phyloP scores from a whole-genome alignment of 2,888 invertebrate species.

The Hyalella azteca region DNA sequence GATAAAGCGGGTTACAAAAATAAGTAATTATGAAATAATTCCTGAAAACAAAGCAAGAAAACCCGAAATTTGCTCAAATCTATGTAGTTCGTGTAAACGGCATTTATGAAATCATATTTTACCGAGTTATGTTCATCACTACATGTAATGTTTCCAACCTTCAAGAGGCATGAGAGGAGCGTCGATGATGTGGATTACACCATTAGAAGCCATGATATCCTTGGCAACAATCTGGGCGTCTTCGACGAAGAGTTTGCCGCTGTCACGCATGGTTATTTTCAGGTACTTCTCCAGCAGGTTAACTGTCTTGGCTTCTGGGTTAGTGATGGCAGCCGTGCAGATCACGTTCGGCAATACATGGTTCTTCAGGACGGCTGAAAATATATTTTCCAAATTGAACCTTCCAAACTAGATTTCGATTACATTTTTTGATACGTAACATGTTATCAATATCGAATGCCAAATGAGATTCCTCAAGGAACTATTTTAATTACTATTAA shows the following conservation, averaged over 20 bases:
- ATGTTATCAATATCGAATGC: too few species aligned
- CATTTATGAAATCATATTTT: neutral
- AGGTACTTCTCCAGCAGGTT: slow-evolving; percentile 67
- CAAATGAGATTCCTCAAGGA: too few species aligned
- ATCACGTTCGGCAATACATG: slow-evolving; percentile 74
- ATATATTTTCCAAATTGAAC: too few species aligned
- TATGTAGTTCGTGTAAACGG: too few species aligned
- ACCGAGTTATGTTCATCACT: too few species aligned
- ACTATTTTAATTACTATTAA: too few species aligned
- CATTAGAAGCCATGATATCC: slow-evolving; percentile 74
- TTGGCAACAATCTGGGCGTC: slow-evolving; percentile 68
- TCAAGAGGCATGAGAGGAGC: slow-evolving; percentile 71
- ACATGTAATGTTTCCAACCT: slow-evolving; percentile 40
- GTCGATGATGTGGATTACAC: slow-evolving; percentile 75
- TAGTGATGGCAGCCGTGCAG: slow-evolving; percentile 71
- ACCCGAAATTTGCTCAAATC: too few species aligned
- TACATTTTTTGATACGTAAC: too few species aligned
- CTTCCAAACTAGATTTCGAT: too few species aligned
- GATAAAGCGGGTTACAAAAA: too few species aligned
- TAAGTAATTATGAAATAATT: too few species aligned
- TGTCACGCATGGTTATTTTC: slow-evolving; percentile 66
- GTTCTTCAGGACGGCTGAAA: slow-evolving; percentile 68
- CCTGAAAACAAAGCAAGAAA: too few species aligned
- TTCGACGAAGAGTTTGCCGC: slow-evolving; percentile 68
- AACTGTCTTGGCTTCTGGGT: slow-evolving; percentile 65